A percentile compares a stretch with the other conserved stretches of the same genome.
phyloP scores from a whole-genome alignment of 2,797 vertebrate species.

The Pangasius mekongensis region DNA sequence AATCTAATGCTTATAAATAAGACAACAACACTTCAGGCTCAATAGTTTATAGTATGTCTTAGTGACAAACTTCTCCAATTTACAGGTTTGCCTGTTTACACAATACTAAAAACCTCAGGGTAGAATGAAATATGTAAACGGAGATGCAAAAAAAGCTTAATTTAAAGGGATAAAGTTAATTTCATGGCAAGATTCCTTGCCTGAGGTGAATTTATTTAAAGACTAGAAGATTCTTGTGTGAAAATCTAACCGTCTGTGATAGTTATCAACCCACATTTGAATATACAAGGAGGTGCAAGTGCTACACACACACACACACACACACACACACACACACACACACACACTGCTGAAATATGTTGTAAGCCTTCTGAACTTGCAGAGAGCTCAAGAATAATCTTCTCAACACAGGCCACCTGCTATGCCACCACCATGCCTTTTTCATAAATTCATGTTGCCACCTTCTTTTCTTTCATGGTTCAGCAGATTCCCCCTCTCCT shows the following conservation, averaged over 20 bases:
- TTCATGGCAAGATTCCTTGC: slow-evolving; percentile 2
- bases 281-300: slow-evolving; percentile 16
- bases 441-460: slow-evolving; percentile 69
- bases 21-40: background rate
- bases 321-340: background rate
- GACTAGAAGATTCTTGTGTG: slow-evolving; percentile 9
- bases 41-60: background rate
- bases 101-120: background rate
- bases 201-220: slow-evolving; percentile 16
- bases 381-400: slow-evolving; percentile 54
- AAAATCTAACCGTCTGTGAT: slow-evolving; percentile 19
- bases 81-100: background rate
- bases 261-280: slow-evolving; percentile 30
- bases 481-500: slow-evolving; percentile 62
- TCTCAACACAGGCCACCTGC: slow-evolving; percentile 52
- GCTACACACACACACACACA: slow-evolving; percentile 5
- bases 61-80: background rate
- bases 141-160: slow-evolving; percentile 9
- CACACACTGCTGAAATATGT: slow-evolving; percentile 34
- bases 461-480: slow-evolving; percentile 65
- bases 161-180: slow-evolving; percentile 12
- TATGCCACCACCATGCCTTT: slow-evolving; percentile 55
- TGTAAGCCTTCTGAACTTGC: slow-evolving; percentile 41
- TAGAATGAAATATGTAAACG: slow-evolving; percentile 11
- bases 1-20: slow-evolving; percentile 9